Percentiles rank a stretch among this genome's conserved stretches.
Evolutionary conservation across 2,113 vertebrate genomes (phyloP).

Genomic region (Boleophthalmus pectinirostris): DNA sequence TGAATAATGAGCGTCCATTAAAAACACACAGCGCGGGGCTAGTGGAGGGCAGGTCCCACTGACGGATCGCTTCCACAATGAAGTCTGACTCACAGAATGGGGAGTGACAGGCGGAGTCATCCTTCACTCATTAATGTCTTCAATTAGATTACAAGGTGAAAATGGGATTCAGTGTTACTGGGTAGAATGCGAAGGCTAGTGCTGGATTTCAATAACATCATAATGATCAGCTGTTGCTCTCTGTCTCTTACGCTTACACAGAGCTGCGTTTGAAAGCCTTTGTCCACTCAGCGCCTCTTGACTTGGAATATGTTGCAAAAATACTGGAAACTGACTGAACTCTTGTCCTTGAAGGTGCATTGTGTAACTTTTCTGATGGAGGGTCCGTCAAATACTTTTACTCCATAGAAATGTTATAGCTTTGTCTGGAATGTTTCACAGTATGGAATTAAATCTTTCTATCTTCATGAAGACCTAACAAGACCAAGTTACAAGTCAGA

Average conservation of each 20-base stretch:
- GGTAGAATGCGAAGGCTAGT: not conserved
- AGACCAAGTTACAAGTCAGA: no score
- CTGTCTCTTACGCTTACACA: no score
- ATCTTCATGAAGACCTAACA: no score
- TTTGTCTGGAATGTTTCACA: no score
- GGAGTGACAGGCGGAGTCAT: conserved; percentile 60
- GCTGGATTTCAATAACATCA: not conserved
- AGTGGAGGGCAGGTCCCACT: conserved; percentile 42
- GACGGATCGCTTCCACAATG: conserved; percentile 65
- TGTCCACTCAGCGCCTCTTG: no score
- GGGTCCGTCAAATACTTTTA: not conserved
- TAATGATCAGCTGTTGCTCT: not conserved
- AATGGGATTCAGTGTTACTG: conserved; percentile 15
- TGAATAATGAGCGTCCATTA: conserved; percentile 64
- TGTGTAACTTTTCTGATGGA: not conserved
- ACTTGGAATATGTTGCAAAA: no score
- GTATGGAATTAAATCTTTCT: no score
- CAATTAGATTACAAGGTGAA: conserved; percentile 62
- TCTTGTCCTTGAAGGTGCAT: no score
- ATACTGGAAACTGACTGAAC: no score
- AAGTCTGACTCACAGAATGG: conserved; percentile 60
- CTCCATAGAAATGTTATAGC: no score
- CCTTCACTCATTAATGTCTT: conserved; percentile 65
- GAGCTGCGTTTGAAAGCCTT: no score
- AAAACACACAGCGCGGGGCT: conserved; percentile 48